Percentiles rank a stretch among this genome's conserved stretches.
phyloP scores from a whole-genome alignment of 2,113 vertebrate species.

The Mus pahari region DNA sequence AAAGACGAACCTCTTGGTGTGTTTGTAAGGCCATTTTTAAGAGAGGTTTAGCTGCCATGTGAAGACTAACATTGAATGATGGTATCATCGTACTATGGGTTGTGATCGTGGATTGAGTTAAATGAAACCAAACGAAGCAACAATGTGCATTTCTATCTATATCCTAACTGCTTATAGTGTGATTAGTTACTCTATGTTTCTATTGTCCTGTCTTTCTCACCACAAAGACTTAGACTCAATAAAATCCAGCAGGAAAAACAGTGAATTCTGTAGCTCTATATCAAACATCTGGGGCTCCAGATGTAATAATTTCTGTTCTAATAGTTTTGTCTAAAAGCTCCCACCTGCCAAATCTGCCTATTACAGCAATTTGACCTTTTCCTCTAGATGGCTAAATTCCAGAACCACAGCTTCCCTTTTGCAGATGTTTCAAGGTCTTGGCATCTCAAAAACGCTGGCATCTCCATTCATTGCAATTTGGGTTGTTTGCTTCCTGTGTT shows the following conservation, averaged over 20 bases:
- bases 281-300: neutral
- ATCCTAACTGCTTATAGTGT: neutral
- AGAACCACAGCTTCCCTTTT: neutral
- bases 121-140: neutral
- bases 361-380: neutral
- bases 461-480: neutral
- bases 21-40: neutral
- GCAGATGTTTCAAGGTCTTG: neutral
- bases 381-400: neutral
- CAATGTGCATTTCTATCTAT: neutral
- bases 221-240: neutral
- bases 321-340: neutral
- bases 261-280: neutral
- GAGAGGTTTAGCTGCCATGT: neutral
- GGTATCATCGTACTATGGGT: neutral
- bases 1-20: neutral
- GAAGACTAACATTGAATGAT: neutral
- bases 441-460: neutral
- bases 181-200: neutral
- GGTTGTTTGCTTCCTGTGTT: neutral
- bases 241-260: neutral
- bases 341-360: neutral
- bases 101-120: neutral
- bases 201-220: neutral
- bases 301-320: neutral